Percentiles rank a stretch among this genome's conserved stretches.
Evolutionary conservation across 92 coral and sea anemone genomes (phyloP).

Genomic region (Nematostella vectensis): DNA sequence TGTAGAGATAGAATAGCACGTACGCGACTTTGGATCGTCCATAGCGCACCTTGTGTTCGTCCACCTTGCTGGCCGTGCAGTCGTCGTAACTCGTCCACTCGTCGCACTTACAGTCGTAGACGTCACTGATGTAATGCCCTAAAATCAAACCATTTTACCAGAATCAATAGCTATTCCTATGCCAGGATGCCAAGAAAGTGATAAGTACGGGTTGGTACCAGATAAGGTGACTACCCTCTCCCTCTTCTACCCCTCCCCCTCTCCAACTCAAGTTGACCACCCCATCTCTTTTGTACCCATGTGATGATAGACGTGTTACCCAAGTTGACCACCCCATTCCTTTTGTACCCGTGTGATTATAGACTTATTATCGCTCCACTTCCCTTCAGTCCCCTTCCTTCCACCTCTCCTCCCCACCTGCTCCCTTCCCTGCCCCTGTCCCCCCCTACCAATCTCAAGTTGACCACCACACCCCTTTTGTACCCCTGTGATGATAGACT

Average conservation of each 20-base stretch:
- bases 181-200: neutral
- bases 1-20: slow-evolving; percentile 76
- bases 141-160: neutral
- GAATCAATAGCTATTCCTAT: neutral
- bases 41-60: slow-evolving; percentile 71
- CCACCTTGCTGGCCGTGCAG: slow-evolving; percentile 62
- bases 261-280: neutral
- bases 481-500: neutral
- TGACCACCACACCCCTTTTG: neutral
- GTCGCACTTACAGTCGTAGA: slow-evolving; percentile 59
- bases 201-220: no score
- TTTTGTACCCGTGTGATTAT: no score
- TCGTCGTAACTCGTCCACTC: slow-evolving; percentile 95
- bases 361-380: no score
- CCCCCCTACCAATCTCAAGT: neutral
- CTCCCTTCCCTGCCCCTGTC: neutral
- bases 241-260: neutral
- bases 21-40: slow-evolving; percentile 62
- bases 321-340: neutral
- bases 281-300: neutral
- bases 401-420: no score
- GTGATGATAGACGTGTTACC: neutral
- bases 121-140: slow-evolving; percentile 95
- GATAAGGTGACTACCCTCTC: neutral
- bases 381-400: no score